A percentile compares a stretch with the other conserved stretches of the same genome.
These are phyloP conservation scores for Coilia nasus DNA, from an alignment of 2,797 vertebrate species.

Conservation along the genomic window DNA sequence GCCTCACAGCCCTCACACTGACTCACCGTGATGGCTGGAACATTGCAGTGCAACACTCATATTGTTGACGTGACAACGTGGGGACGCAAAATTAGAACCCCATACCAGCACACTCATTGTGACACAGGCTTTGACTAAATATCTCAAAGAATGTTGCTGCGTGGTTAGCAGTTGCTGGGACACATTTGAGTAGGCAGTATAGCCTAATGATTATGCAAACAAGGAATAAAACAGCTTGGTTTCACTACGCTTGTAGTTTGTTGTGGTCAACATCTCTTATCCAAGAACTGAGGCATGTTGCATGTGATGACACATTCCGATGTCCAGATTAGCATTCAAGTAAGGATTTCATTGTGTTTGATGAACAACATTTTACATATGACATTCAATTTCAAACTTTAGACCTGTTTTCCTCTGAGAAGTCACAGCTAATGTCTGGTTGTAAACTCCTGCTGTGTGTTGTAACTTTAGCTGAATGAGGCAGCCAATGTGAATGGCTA, in stretches of 20 bases:
- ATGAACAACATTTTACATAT: too few relatives aligned
- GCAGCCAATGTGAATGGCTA: not conserved
- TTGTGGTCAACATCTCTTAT: not conserved
- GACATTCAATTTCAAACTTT: too few relatives aligned
- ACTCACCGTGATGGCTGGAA: slow-evolving; percentile 9
- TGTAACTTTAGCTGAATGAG: not conserved
- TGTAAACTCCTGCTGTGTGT: not conserved
- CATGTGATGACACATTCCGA: not conserved
- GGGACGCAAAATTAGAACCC: not conserved
- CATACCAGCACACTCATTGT: not conserved
- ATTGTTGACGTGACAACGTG: not conserved
- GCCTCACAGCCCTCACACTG: not conserved
- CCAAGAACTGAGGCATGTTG: not conserved
- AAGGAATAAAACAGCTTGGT: not conserved
- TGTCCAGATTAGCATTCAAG: not conserved
- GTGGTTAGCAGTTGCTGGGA: not conserved
- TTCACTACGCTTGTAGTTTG: not conserved
- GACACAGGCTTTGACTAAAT: slow-evolving; percentile 15
- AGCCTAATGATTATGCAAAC: not conserved
- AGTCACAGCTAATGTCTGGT: not conserved
- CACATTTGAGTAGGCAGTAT: not conserved
- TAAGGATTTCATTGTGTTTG: too few relatives aligned
- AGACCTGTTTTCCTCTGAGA: not conserved
- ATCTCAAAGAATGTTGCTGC: not conserved
- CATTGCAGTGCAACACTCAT: not conserved